A percentile compares a stretch with the other conserved stretches of the same genome.
Conservation (phyloP, 2,113 vertebrate genomes). For the Erpornis zantholeuca region DNA sequence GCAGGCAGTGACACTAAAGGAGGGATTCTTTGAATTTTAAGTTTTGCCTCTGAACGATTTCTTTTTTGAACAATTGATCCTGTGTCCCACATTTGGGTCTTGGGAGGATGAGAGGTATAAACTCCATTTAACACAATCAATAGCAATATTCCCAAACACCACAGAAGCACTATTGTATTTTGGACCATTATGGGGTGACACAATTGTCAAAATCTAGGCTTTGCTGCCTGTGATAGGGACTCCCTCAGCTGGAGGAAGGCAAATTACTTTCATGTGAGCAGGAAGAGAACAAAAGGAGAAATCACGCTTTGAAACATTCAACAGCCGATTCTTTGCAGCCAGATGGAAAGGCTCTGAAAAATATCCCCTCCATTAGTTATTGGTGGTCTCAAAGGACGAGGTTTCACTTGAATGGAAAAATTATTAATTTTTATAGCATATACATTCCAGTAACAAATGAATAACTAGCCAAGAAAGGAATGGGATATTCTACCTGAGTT, state of each 20-base stretch:
- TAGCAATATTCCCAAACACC: constrained; percentile 6
- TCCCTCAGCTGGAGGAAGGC: constrained; percentile 20
- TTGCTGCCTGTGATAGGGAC: background rate
- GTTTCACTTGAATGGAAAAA: background rate
- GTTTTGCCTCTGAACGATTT: background rate
- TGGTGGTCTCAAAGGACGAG: background rate
- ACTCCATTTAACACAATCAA: constrained; percentile 43
- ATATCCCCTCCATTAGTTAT: constrained; percentile 12
- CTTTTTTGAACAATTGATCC: constrained; percentile 36
- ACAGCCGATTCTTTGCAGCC: background rate
- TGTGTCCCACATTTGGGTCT: constrained; percentile 13
- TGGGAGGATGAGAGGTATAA: constrained; percentile 22
- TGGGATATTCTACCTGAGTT: constrained; percentile 81
- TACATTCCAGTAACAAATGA: constrained; percentile 30
- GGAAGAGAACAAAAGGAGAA: constrained; percentile 29
- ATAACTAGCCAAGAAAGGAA: constrained; percentile 33
- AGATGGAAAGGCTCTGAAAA: constrained; percentile 18
- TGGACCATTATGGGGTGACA: background rate
- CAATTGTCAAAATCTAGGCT: constrained; percentile 10
- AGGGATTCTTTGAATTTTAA: background rate
- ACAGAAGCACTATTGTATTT: constrained; percentile 7
- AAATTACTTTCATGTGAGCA: background rate
- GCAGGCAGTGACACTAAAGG: background rate
- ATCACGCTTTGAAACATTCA: background rate
- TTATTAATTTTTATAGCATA: constrained; percentile 12